Evolutionary conservation across 2,113 vertebrate genomes (phyloP), one percentile per base, ranked within the genome.

Genomic region (Pungitius pungitius): DNA sequence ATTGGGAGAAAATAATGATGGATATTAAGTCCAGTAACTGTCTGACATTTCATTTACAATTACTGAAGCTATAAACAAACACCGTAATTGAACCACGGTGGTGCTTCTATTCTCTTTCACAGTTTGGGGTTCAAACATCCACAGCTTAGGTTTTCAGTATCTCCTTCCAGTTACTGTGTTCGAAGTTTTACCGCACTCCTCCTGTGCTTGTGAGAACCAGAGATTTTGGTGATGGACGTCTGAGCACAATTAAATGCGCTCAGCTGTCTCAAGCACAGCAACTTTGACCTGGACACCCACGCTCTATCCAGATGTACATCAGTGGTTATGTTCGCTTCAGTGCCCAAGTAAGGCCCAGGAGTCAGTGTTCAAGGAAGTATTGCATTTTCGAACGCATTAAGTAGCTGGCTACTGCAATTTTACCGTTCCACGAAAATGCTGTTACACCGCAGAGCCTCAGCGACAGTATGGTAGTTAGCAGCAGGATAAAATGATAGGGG

Each of bases 341-440:
- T 85, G 87, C 81, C 74, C 82, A 85, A 49, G 78, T 82, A 71
- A 77, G 77, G 75, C 78, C 78, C 84, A 58, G 77, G 65, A 81
- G 75, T 68, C 83, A 90, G 81, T 85, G 88, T 81, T 84, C 52
- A 27, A 90, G 91, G 90, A 93, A 93, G 91, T 87, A 92, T 91
- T 92, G 90, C 81, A 88, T 91, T 91, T 86, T 84, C 55, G 27
- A 89, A 91, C 86, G 89, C 92, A 92, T 91, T 91, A 90, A 93
- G 89, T 83, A 89, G 82, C 86, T 87, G 86, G 88, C 92, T 93
- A 91, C 90, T 91, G 88, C 91, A 90, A 88, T 92, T 92, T 90
- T 64, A 85, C 85, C 81, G 73, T 84, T 88, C 85, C 81, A 78
- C 81, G 83, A 89, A 92, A 93, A 90, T 89, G 82, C 74, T 78